A percentile compares a stretch with the other conserved stretches of the same genome.
Evolutionary conservation across 2,888 invertebrate genomes (phyloP).

Genomic region (Metopia argyrocephala): DNA sequence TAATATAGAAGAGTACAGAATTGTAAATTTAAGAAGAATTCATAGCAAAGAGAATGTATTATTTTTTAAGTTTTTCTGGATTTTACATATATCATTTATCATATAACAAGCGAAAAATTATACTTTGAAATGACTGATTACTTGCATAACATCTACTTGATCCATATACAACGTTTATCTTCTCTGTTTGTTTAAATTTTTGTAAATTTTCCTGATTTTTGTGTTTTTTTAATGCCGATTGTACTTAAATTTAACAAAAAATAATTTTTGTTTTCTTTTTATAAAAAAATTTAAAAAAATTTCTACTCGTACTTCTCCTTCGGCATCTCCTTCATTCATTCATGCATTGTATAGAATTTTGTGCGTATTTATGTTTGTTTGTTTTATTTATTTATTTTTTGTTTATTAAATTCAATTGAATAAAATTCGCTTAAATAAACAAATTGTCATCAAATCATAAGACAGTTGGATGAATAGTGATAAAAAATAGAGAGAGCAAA

Average conservation of each 20-base stretch:
- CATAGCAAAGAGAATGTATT: no score
- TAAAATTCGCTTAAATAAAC: conserved; percentile 60
- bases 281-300: conserved; percentile 14
- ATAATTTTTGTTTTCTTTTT: conserved; percentile 39
- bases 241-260: conserved; percentile 25
- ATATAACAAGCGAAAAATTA: background rate
- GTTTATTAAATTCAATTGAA: conserved; percentile 61
- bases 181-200: conserved; percentile 11
- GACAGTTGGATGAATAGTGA: background rate
- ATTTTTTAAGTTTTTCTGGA: no score
- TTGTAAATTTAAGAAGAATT: no score
- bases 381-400: background rate
- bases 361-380: conserved; percentile 1
- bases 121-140: background rate
- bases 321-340: background rate
- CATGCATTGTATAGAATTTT: background rate
- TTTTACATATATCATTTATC: no score
- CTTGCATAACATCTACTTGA: background rate
- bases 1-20: no score
- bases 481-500: background rate
- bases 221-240: conserved; percentile 2
- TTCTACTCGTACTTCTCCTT: no score
- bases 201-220: background rate
- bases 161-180: background rate
- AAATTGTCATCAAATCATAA: conserved; percentile 51